Evolutionary conservation across 2,113 vertebrate species (phyloP), one percentile per base, ranked within the genome.

Genomic region (Cnemophilus loriae): DNA sequence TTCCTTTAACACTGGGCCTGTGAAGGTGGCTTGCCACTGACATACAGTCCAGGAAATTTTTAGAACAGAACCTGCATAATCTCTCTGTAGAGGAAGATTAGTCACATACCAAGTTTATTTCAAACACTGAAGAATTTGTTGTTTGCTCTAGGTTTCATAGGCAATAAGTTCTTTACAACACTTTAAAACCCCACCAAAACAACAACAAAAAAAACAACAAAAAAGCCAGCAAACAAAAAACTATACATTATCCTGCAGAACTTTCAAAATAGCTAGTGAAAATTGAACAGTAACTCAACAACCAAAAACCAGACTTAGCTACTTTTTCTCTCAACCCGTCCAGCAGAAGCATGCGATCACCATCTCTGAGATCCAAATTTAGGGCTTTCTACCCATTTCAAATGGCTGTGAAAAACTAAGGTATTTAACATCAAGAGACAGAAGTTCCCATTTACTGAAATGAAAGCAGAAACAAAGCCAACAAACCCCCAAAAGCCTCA

Each of bases 191-290:
- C 8, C 46, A 60, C 7, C 21, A 42, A n/a, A 8, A 32, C 14
- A 16, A 4, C 13, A 46, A 10, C 0, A 13, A 28, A 44, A 10
- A 17, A 10, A 27, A 7, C 8, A 4, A 4, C 20, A 5, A 6
- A 33, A 46, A 37, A 35, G 14, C 6, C 55, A 37, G 17, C 10
- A 41, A 33, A 12, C 3, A 41, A 64, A 86, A 60, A n/a, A 2
- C 3, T 13, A 33, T 3, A 39, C 4, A 17, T 28, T 21, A 32
- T 14, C 7, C 5, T 4, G 3, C 50, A 5, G 11, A 74, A 55
- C 21, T 77, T 47, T 21, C 22, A 60, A 46, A 80, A 49, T 5
- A 56, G 41, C 6, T 49, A 76, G 23, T 70, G 21, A 77, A 65
- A 90, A 76, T 0, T 8, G 19, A 61, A 28, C 24, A 37, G 21